phyloP scores from a whole-genome alignment of 1,140 invertebrate species.

The Papilio aristodemus region DNA sequence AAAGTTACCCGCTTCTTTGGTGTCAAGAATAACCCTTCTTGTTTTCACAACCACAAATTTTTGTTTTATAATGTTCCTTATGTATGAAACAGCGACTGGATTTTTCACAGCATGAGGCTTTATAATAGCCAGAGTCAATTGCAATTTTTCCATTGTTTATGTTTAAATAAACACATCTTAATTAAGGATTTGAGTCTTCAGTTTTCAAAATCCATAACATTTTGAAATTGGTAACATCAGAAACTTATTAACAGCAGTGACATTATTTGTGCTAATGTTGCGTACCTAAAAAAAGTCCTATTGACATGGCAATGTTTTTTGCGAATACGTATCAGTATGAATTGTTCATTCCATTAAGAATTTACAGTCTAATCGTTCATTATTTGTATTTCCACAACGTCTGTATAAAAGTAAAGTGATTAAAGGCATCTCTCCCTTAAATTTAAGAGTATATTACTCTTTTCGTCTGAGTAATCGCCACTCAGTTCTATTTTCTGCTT shows the following conservation, averaged over 20 bases:
- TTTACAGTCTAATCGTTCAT: too few relatives aligned
- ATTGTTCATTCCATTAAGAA: too few relatives aligned
- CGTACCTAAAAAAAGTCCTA: neutral
- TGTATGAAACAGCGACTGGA: conserved; percentile 84
- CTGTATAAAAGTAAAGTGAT: too few relatives aligned
- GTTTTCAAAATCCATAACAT: conserved; percentile 28
- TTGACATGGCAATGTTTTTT: too few relatives aligned
- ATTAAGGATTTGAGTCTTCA: neutral
- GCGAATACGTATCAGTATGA: too few relatives aligned
- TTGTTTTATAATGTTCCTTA: conserved; percentile 86
- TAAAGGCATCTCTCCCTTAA: too few relatives aligned
- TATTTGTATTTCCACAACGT: too few relatives aligned
- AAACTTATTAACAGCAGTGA: neutral
- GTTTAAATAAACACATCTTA: conserved; percentile 11
- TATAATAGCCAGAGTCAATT: conserved; percentile 85
- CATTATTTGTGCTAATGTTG: neutral
- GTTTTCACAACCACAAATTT: conserved; percentile 89
- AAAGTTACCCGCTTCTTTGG: conserved; percentile 86
- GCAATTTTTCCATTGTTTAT: conserved; percentile 57
- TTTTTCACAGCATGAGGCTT: conserved; percentile 88
- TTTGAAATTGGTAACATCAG: neutral
- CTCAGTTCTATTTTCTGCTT: too few relatives aligned
- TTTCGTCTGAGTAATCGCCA: too few relatives aligned
- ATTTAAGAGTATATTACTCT: too few relatives aligned
- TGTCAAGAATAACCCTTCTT: conserved; percentile 83